These are phyloP conservation scores for Calyptommatus sinebrachiatus DNA, from an alignment of 2,113 vertebrate genomes.

Conservation along the genomic window DNA sequence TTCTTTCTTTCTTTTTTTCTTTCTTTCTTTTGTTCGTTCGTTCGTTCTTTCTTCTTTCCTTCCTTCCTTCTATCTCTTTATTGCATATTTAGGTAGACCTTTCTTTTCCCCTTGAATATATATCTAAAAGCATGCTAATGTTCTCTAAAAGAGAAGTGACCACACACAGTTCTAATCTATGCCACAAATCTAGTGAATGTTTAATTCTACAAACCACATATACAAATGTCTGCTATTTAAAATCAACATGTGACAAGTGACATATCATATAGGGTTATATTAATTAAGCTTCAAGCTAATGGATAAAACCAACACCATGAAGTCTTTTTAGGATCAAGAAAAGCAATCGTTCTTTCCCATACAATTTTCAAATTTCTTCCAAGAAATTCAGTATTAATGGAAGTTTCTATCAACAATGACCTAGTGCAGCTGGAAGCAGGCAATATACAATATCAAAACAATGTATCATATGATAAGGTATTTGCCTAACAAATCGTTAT, in stretches of 20 bases:
- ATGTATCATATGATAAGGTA: constrained; percentile 57
- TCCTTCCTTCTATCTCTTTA: too few relatives aligned
- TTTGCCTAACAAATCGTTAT: constrained; percentile 54
- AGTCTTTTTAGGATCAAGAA: constrained; percentile 64
- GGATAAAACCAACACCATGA: constrained; percentile 65
- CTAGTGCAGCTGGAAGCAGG: constrained; percentile 70
- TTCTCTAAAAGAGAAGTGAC: constrained; percentile 31
- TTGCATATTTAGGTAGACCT: background rate
- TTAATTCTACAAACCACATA: constrained; percentile 57
- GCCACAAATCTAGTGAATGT: constrained; percentile 44
- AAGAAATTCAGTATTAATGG: constrained; percentile 72
- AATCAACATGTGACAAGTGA: constrained; percentile 53
- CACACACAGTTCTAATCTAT: constrained; percentile 37
- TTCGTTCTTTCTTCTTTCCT: too few relatives aligned
- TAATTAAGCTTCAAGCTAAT: constrained; percentile 69
- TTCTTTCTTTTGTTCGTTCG: too few relatives aligned
- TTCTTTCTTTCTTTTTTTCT: too few relatives aligned
- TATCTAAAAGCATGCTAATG: too few relatives aligned
- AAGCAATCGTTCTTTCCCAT: constrained; percentile 70
- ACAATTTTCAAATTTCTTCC: constrained; percentile 70
- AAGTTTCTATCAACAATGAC: constrained; percentile 73
- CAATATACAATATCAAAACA: constrained; percentile 63
- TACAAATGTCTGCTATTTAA: constrained; percentile 47
- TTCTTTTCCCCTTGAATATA: background rate
- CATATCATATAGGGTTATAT: constrained; percentile 60